Percentiles rank a stretch among this genome's conserved stretches.
Conservation (phyloP, 1,140 invertebrate species). For the Lycorma delicatula region DNA sequence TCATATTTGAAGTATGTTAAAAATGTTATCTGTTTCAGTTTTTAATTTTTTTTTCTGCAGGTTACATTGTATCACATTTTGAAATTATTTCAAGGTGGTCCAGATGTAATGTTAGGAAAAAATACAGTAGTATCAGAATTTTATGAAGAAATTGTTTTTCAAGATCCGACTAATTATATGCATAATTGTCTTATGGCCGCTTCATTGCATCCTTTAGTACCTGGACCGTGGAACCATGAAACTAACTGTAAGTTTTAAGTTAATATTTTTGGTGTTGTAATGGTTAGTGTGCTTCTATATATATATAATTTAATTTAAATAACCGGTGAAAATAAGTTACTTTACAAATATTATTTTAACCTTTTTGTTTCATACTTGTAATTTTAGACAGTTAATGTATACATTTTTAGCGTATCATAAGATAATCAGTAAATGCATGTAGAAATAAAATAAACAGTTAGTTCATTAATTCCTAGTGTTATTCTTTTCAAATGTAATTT, state of each 20-base stretch:
- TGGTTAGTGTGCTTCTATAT: constrained; percentile 12
- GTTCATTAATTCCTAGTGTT: too few relatives aligned
- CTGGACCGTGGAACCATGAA: constrained; percentile 71
- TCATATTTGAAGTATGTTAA: background rate
- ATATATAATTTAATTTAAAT: background rate
- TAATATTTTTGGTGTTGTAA: constrained; percentile 21
- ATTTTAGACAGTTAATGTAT: background rate
- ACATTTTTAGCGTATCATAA: background rate
- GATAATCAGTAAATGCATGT: background rate
- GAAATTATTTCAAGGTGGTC: constrained; percentile 80
- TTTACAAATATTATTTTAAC: background rate
- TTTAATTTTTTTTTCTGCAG: constrained; percentile 39
- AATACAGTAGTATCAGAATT: constrained; percentile 85
- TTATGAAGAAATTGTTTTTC: constrained; percentile 97
- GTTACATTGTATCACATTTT: constrained; percentile 93
- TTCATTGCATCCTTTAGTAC: constrained; percentile 58
- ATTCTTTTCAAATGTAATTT: too few relatives aligned
- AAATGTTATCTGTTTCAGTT: background rate
- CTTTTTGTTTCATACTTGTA: background rate
- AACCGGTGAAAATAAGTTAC: background rate
- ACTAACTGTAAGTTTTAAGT: constrained; percentile 71
- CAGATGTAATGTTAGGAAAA: constrained; percentile 48
- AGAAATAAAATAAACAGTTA: too few relatives aligned
- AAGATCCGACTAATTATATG: constrained; percentile 91
- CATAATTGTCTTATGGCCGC: background rate